Evolutionary conservation across 2,797 vertebrate genomes (phyloP), one percentile per base, ranked within the genome.

Genomic region (Enteromius thamalakanensis): DNA sequence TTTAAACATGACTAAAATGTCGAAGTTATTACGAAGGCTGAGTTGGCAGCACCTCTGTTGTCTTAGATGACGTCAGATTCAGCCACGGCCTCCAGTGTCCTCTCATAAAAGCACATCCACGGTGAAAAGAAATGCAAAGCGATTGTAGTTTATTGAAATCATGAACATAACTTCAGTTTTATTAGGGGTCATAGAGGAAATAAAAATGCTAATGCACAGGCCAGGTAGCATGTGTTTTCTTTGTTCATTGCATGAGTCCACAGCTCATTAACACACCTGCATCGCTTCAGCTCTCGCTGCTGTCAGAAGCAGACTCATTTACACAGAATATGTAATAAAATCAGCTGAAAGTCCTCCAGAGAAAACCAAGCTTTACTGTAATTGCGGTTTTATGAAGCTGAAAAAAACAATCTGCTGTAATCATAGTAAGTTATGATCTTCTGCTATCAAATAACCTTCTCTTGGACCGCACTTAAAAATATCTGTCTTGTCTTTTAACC

Each of bases 1-100:
- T 81, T 81, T 82, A 53, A 76, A 45, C 15, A 21, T 67, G 14
- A 29, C 45, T 82, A 42, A 82, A 76, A 75, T 76, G 70, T 65
- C 76, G 26, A 49, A 32, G 34, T 82, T 40, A 75, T 37, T 65
- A n/a, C 7, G 42, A 51, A 65, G 21, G 3, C 49, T 37, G 45
- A 23, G 58, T 74, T 82, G 60, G 71, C 60, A 82, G 40, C 26
- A 42, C 15, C 32, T 42, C 45, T 65, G 40, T 51, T 81, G 42
- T 76, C 11, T 67, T 67, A 67, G 17, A 75, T 42, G 68, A 72
- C 23, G 40, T 64, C 40, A 47, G 79, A 64, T 47, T 19, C 11
- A 42, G 34, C 17, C 53, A 47, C 5, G 69, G 47, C 79, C 51
- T 71, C 51, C 34, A 40, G 17, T 40, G 32, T 79, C 26, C 14